Conservation (phyloP, 1,140 invertebrate species). For the Diabrotica undecimpunctata region DNA sequence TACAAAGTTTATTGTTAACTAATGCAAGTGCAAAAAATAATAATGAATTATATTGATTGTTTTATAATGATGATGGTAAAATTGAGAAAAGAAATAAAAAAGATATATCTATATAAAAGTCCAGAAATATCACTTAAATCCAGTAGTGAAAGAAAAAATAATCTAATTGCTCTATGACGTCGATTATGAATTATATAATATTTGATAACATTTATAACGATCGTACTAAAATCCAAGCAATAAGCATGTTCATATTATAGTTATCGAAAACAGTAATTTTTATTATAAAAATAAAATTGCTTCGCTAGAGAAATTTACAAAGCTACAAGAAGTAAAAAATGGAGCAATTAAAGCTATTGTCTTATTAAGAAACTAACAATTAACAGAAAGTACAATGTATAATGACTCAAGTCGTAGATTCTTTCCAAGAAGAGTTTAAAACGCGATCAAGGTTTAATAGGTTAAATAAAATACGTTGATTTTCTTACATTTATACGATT, state of each 20-base stretch:
- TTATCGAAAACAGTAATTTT: conserved; percentile 36
- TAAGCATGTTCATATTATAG: conserved; percentile 26
- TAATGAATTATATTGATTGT: too few relatives aligned
- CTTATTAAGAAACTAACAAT: conserved; percentile 28
- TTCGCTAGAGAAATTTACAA: conserved; percentile 30
- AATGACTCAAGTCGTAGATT: conserved; percentile 31
- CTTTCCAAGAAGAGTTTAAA: conserved; percentile 33
- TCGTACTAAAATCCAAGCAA: conserved; percentile 29
- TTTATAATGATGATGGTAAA: too few relatives aligned
- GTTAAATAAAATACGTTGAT: conserved; percentile 36
- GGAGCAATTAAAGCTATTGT: conserved; percentile 28
- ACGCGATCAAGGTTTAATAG: conserved; percentile 28
- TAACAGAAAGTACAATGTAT: conserved; percentile 38
- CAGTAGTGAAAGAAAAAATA: conserved; percentile 37
- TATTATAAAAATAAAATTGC: conserved; percentile 31
- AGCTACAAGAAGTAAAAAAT: conserved; percentile 33
- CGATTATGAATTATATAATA: conserved; percentile 32
- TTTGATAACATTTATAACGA: conserved; percentile 32
- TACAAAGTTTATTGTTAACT: too few relatives aligned
- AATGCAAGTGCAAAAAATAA: too few relatives aligned
- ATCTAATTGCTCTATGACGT: conserved; percentile 30
- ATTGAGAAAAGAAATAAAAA: too few relatives aligned
- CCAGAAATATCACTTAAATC: too few relatives aligned
- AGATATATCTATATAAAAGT: too few relatives aligned
- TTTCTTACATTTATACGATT: conserved; percentile 30